Conservation (phyloP, 2,888 invertebrate genomes). For the Ormyrus nitidulus region DNA sequence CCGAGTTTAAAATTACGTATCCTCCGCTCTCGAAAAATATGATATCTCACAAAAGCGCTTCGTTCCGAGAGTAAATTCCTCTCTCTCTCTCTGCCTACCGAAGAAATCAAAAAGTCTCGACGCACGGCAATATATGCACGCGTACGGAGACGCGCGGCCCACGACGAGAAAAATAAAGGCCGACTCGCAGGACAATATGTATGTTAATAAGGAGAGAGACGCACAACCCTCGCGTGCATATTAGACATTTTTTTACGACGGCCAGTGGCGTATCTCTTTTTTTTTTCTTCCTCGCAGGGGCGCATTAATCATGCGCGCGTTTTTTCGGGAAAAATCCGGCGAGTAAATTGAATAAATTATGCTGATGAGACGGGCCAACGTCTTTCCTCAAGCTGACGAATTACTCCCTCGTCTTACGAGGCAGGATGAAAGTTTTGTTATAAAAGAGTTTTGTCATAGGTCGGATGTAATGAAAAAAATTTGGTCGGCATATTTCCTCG, state of each 20-base stretch:
- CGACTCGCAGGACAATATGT: slow-evolving; percentile 29
- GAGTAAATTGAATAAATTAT: slow-evolving; percentile 37
- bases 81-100: no score
- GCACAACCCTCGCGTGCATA: background rate
- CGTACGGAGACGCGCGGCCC: background rate
- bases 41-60: background rate
- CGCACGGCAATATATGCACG: background rate
- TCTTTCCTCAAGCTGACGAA: no score
- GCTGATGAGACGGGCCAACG: background rate
- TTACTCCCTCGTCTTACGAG: no score
- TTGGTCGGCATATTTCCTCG: no score
- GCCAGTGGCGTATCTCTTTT: background rate
- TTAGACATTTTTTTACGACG: slow-evolving; percentile 8
- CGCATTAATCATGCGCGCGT: slow-evolving; percentile 26
- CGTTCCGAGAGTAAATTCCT: no score
- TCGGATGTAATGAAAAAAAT: no score
- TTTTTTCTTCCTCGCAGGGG: slow-evolving; percentile 1
- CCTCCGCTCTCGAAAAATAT: background rate
- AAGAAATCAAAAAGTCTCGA: no score
- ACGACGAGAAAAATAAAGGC: background rate
- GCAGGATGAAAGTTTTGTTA: no score
- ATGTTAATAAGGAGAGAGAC: slow-evolving; percentile 36
- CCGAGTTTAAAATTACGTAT: no score
- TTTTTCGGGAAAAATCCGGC: background rate
- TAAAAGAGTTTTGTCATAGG: no score